Evolutionary conservation across 1,140 invertebrate species (phyloP).

Genomic region (Mizuhopecten yessoensis): DNA sequence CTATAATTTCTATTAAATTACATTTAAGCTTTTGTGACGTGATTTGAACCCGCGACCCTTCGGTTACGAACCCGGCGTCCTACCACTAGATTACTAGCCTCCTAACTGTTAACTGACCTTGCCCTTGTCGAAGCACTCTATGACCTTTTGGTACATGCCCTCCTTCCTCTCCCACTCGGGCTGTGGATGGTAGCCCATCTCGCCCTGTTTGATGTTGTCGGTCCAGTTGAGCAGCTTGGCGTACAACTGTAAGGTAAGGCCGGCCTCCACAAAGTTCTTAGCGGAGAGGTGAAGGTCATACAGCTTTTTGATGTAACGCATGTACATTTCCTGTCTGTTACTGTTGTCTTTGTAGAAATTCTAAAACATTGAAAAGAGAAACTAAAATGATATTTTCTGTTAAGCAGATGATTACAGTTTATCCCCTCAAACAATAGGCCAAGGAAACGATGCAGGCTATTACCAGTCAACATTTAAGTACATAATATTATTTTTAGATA

Average conservation of each 20-base stretch:
- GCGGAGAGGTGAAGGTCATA: constrained; percentile 77
- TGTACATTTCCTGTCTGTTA: constrained; percentile 80
- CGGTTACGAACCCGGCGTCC: too few relatives aligned
- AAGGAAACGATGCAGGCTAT: too few relatives aligned
- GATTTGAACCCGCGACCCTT: too few relatives aligned
- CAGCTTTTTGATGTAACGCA: constrained; percentile 81
- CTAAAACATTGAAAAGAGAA: constrained; percentile 84
- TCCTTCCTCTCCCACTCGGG: constrained; percentile 82
- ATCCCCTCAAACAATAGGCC: too few relatives aligned
- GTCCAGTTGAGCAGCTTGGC: constrained; percentile 81
- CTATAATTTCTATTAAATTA: too few relatives aligned
- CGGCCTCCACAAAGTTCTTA: constrained; percentile 80
- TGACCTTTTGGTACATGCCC: constrained; percentile 76
- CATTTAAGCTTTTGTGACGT: too few relatives aligned
- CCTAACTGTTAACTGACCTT: constrained; percentile 71
- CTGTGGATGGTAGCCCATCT: constrained; percentile 86
- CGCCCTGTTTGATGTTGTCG: constrained; percentile 67
- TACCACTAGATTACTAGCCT: too few relatives aligned
- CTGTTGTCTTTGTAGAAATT: constrained; percentile 85
- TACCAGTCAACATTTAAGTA: too few relatives aligned
- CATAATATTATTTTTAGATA: too few relatives aligned
- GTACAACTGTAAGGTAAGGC: constrained; percentile 84
- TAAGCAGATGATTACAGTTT: too few relatives aligned
- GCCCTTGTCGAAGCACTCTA: constrained; percentile 80
- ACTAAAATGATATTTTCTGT: neutral